Conservation (phyloP, 37 sponge, comb jelly and placozoan species). For the Aphrocallistes beatrix region DNA sequence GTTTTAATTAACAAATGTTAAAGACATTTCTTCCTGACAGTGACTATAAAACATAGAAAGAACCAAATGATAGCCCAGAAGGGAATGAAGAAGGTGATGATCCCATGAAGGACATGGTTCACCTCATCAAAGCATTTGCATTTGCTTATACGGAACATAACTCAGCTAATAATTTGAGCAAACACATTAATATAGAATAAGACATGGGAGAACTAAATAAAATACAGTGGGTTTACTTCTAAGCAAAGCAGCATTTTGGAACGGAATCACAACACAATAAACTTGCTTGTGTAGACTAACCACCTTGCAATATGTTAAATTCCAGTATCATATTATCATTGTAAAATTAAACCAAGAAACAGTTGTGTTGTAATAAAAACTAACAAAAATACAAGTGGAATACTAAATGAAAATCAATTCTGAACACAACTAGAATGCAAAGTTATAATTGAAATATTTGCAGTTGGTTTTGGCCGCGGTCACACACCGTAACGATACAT, state of each 20-base stretch:
- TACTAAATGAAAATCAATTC: background rate
- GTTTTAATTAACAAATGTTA: too few species aligned
- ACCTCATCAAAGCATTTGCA: background rate
- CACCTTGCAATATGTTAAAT: too few species aligned
- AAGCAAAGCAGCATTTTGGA: too few species aligned
- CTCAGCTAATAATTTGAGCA: background rate
- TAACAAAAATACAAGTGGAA: background rate
- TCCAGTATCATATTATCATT: too few species aligned
- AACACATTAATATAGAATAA: too few species aligned
- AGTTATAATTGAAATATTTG: background rate
- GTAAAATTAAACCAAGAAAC: too few species aligned
- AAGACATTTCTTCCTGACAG: too few species aligned
- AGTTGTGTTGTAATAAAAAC: too few species aligned
- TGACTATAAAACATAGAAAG: too few species aligned
- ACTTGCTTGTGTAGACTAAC: too few species aligned
- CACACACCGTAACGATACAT: background rate
- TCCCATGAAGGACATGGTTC: background rate
- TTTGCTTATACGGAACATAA: background rate
- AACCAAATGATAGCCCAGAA: background rate
- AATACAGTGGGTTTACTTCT: too few species aligned
- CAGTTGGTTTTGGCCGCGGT: background rate
- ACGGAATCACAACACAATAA: too few species aligned
- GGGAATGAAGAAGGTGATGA: background rate
- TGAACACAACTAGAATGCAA: background rate
- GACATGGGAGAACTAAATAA: background rate